A percentile compares a stretch with the other conserved stretches of the same genome.
These are phyloP conservation scores for Blennius ocellaris DNA, from an alignment of 2,113 vertebrate species.

Conservation along the genomic window DNA sequence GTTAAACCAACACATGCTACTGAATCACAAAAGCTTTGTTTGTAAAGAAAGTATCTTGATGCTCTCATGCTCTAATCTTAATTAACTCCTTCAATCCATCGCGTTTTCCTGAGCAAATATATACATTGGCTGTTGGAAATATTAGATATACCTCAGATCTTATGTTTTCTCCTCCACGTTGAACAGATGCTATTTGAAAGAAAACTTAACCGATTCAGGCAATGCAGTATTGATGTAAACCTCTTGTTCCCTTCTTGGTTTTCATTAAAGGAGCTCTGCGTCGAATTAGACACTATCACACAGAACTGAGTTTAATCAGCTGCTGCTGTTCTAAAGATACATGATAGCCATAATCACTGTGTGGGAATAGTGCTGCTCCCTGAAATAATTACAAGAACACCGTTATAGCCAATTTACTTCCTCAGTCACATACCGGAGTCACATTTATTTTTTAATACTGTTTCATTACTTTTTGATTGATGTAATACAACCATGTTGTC, in stretches of 20 bases:
- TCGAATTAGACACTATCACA: conserved; percentile 9
- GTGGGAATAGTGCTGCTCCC: conserved; percentile 28
- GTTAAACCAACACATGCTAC: neutral
- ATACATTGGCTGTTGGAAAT: conserved; percentile 26
- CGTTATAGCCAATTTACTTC: neutral
- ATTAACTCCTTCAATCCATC: conserved; percentile 4
- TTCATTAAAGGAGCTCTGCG: too few relatives aligned
- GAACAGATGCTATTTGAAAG: conserved; percentile 45
- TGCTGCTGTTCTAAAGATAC: conserved; percentile 23
- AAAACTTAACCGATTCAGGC: too few relatives aligned
- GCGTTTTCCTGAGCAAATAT: conserved; percentile 9
- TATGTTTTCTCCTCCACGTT: conserved; percentile 67
- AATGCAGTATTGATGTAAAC: too few relatives aligned
- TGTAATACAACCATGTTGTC: conserved; percentile 4
- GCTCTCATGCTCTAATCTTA: conserved; percentile 1
- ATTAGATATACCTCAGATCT: conserved; percentile 64
- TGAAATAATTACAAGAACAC: conserved; percentile 14
- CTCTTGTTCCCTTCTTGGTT: too few relatives aligned
- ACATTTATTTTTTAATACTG: neutral
- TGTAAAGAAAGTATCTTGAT: conserved; percentile 2
- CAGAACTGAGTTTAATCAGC: conserved; percentile 10
- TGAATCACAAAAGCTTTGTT: neutral
- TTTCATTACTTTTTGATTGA: conserved; percentile 3
- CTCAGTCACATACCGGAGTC: neutral
- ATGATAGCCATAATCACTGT: conserved; percentile 23